Base-by-base conservation (phyloP, 2,797 vertebrate genomes). In the Lacerta agilis region DNA sequence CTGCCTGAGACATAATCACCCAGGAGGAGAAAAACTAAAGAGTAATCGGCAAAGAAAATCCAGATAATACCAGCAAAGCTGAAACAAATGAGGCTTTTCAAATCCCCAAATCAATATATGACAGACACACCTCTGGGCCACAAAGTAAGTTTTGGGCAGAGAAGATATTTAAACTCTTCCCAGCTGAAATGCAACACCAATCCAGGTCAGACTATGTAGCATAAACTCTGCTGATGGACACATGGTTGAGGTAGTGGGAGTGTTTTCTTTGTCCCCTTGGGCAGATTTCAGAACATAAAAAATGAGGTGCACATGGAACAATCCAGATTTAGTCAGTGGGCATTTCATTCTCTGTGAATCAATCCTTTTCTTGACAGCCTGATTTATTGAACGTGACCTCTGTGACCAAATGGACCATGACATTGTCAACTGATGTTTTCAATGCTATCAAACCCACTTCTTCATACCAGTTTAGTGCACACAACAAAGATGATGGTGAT, bases 1-100 rank as follows among this genome's bases (percentile, higher is more conserved):
- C 29, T 3, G 10, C 36, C 84, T 86, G 88, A 91, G n/a, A 75
- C 1, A 81, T 3, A 89, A 82, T 67, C 86, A 90, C 20, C 20
- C 58, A 27, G 27, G 89, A 75, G n/a, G 3, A 55, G 45, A 36
- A 33, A 38, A 29, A 55, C 77, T 67, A 67, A 9, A 8, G 81
- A 36, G 38, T 38, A n/a, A 75, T 79, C 27, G 11, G 27, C 49
- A 67, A 3, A 1, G 69, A 64, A 11, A 23, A 43, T 66, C 85
- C 64, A 92, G 90, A 87, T 23, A 78, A 66, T 10, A 83, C 5
- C 9, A 79, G 36, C 23, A 84, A 88, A 72, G 18, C 66, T 45
- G 55, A 69, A 78, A 78, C 33, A 79, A 72, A 84, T 45, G 29
- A 79, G 66, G 27, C n/a, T n/a, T 64, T 84, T 84, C 82, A 72